Evolutionary conservation across 2,888 invertebrate genomes (phyloP).

Genomic region (Pimpla rufipes): DNA sequence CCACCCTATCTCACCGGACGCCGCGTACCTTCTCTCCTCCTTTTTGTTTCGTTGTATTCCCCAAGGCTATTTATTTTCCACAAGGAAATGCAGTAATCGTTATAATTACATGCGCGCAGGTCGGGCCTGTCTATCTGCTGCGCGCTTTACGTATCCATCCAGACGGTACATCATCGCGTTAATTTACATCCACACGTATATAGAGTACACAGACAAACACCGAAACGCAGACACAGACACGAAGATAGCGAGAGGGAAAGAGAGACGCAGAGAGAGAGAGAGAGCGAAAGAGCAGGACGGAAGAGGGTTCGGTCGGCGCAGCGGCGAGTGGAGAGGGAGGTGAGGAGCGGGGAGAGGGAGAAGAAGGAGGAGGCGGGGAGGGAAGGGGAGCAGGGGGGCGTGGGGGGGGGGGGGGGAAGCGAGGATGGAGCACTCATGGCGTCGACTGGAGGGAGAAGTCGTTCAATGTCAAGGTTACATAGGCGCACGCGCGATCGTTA

Average conservation of each 20-base stretch:
- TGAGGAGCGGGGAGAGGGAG: conserved; percentile 47
- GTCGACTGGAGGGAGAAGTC: conserved; percentile 69
- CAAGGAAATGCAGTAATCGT: conserved; percentile 43
- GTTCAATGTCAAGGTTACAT: conserved; percentile 82
- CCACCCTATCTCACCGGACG: neutral
- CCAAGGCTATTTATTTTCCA: conserved; percentile 20
- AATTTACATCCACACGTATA: conserved; percentile 28
- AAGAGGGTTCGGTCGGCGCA: conserved; percentile 49
- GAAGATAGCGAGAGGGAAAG: conserved; percentile 26
- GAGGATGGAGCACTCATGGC: conserved; percentile 37
- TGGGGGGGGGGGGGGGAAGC: conserved; percentile 49
- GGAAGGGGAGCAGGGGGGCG: conserved; percentile 45
- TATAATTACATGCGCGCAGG: neutral
- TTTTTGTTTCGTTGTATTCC: neutral
- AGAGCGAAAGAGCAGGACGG: conserved; percentile 37
- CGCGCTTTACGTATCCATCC: conserved; percentile 23
- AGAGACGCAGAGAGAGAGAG: conserved; percentile 32
- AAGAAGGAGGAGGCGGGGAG: conserved; percentile 28
- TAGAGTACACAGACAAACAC: neutral
- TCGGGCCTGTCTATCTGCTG: conserved; percentile 18
- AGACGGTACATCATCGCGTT: conserved; percentile 44
- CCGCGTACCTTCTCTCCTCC: too few species aligned
- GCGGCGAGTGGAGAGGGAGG: conserved; percentile 29
- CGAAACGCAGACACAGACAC: neutral
- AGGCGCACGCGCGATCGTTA: conserved; percentile 76